A percentile compares a stretch with the other conserved stretches of the same genome.
phyloP scores from a whole-genome alignment of 2,113 vertebrate genomes.

The Eonycteris spelaea region DNA sequence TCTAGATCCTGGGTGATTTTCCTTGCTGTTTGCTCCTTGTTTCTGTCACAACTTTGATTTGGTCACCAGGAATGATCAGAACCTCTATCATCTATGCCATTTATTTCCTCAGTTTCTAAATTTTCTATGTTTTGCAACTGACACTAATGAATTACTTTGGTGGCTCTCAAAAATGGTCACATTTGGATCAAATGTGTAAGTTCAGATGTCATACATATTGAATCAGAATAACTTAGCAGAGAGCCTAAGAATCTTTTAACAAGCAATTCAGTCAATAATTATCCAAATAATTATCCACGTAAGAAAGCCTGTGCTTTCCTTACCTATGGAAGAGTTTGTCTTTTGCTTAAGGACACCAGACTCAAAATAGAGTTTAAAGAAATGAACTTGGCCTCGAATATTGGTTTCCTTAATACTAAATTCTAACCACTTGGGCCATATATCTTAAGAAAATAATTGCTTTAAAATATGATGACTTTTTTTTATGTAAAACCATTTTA shows the following conservation, averaged over 20 bases:
- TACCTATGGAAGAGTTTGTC: not conserved
- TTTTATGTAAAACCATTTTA: not conserved
- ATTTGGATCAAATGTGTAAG: not conserved
- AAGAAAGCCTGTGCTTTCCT: not conserved
- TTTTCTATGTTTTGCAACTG: not conserved
- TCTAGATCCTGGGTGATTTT: no score
- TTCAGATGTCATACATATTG: not conserved
- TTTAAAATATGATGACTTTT: not conserved
- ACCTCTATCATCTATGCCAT: no score
- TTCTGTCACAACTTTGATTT: no score
- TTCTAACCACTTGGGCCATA: not conserved
- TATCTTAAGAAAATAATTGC: not conserved
- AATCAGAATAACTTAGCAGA: not conserved
- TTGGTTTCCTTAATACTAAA: not conserved
- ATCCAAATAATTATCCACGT: not conserved
- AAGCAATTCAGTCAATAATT: not conserved
- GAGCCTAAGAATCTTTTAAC: not conserved
- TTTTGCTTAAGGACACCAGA: not conserved
- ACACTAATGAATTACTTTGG: not conserved
- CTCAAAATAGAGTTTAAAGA: not conserved
- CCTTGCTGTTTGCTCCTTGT: no score
- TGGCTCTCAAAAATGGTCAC: not conserved
- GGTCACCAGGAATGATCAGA: no score
- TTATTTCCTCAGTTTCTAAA: not conserved
- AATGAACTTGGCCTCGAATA: not conserved